Evolutionary conservation across 2,113 vertebrate genomes (phyloP).

Genomic region (Dasyurus viverrinus): DNA sequence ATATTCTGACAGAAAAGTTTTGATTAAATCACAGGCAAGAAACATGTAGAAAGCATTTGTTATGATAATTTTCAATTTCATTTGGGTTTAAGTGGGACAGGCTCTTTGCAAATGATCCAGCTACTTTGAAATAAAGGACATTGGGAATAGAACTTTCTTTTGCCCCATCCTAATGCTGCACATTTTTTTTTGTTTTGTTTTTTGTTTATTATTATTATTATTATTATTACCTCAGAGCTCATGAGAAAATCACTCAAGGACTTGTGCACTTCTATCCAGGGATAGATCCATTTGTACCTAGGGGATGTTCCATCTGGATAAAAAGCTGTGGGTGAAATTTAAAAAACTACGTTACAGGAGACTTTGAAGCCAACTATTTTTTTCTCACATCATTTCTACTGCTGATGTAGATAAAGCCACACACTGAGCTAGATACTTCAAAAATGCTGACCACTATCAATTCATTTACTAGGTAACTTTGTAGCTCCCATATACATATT

Average conservation of each 20-base stretch:
- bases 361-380: slow-evolving; percentile 49
- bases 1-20: slow-evolving; percentile 4
- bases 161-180: not conserved
- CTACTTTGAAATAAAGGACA: not conserved
- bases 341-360: slow-evolving; percentile 52
- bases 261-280: slow-evolving; percentile 58
- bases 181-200: not conserved
- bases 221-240: slow-evolving; percentile 7
- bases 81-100: not conserved
- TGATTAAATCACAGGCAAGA: not conserved
- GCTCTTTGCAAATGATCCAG: not conserved
- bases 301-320: slow-evolving; percentile 56
- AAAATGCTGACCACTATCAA: slow-evolving; percentile 50
- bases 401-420: slow-evolving; percentile 31
- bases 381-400: slow-evolving; percentile 47
- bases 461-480: slow-evolving; percentile 2
- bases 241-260: not conserved
- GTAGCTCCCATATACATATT: not conserved
- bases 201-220: too few relatives aligned
- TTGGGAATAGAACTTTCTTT: not conserved
- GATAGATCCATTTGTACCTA: slow-evolving; percentile 23
- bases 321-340: slow-evolving; percentile 33
- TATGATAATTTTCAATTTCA: slow-evolving; percentile 10
- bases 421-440: slow-evolving; percentile 49
- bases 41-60: slow-evolving; percentile 18